Evolutionary conservation across 92 coral and sea anemone genomes (phyloP).

Genomic region (Phymanthus crucifer): DNA sequence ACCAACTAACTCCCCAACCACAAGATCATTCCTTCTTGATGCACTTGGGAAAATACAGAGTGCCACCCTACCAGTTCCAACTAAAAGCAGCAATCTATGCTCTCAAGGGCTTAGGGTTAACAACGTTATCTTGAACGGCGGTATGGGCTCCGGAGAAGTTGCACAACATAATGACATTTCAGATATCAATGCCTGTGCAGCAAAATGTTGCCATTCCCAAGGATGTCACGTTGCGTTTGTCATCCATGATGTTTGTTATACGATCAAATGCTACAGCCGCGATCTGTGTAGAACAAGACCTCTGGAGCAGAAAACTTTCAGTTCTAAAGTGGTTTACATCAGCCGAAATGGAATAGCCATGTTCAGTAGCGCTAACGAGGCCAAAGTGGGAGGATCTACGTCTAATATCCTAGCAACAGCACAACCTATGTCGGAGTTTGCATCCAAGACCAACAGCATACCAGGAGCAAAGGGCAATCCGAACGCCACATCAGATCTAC

Average conservation of each 20-base stretch:
- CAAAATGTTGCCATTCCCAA: conserved; percentile 68
- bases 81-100: conserved; percentile 38
- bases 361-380: conserved; percentile 73
- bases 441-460: conserved; percentile 27
- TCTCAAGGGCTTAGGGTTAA: conserved; percentile 76
- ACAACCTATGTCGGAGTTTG: conserved; percentile 1
- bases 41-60: conserved; percentile 52
- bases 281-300: conserved; percentile 84
- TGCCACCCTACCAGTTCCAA: conserved; percentile 32
- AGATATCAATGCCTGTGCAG: conserved; percentile 65
- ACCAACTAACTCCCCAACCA: conserved; percentile 65
- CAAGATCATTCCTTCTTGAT: conserved; percentile 47
- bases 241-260: conserved; percentile 76
- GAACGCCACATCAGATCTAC: conserved; percentile 14
- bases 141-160: conserved; percentile 96
- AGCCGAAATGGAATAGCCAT: conserved; percentile 65
- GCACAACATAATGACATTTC: conserved; percentile 69
- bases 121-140: conserved; percentile 86
- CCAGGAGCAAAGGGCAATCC: conserved; percentile 6
- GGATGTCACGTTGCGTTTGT: conserved; percentile 85
- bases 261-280: conserved; percentile 77
- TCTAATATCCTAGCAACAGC: conserved; percentile 25
- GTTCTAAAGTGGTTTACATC: conserved; percentile 74
- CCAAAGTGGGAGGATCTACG: conserved; percentile 50
- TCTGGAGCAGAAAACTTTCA: conserved; percentile 58